These are phyloP conservation scores for Bombus cullumanus DNA, from an alignment of 1,140 invertebrate species.

Conservation along the genomic window DNA sequence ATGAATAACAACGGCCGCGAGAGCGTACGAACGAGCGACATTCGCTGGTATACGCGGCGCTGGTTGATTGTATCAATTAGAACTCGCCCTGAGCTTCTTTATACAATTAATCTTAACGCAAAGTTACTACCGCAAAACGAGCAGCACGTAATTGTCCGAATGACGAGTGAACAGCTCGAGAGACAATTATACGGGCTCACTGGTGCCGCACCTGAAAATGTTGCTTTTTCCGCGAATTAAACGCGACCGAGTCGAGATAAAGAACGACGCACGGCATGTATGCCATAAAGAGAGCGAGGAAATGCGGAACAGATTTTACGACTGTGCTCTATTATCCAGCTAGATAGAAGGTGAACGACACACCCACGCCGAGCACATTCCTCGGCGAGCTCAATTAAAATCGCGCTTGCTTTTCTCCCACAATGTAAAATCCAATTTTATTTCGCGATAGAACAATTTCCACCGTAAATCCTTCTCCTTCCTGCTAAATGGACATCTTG, in stretches of 20 bases:
- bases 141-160: constrained; percentile 60
- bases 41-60: not conserved
- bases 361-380: not conserved
- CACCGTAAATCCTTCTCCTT: not conserved
- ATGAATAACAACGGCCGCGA: not conserved
- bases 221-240: constrained; percentile 63
- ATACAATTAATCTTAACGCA: constrained; percentile 60
- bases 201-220: constrained; percentile 36
- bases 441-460: not conserved
- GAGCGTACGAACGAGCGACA: constrained; percentile 19
- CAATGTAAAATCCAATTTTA: not conserved
- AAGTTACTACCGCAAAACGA: constrained; percentile 42
- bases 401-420: not conserved
- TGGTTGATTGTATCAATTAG: constrained; percentile 64
- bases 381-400: constrained; percentile 34
- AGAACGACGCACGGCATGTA: constrained; percentile 19
- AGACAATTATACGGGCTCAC: constrained; percentile 50
- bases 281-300: constrained; percentile 26
- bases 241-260: not conserved
- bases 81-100: constrained; percentile 47
- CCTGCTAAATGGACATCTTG: not conserved
- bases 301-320: constrained; percentile 48
- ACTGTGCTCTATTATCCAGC: constrained; percentile 38
- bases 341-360: constrained; percentile 43
- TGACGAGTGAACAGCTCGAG: constrained; percentile 37